Percentiles rank a stretch among this genome's conserved stretches.
Conservation (phyloP, 2,797 vertebrate genomes). For the Peromyscus eremicus region DNA sequence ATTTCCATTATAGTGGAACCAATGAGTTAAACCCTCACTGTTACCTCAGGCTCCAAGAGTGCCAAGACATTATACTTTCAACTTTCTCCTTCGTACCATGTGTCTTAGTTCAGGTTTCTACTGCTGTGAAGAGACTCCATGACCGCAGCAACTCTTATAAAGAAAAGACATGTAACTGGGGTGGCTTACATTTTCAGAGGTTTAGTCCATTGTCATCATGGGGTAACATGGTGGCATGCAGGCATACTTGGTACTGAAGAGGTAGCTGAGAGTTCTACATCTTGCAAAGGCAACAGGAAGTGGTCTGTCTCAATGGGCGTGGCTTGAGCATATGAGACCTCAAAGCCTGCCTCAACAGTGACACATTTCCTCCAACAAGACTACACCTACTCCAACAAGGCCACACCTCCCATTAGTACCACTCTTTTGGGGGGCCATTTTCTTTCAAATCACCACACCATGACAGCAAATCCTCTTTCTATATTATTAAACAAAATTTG, state of each 20-base stretch:
- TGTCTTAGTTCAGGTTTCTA: background rate
- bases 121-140: background rate
- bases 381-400: background rate
- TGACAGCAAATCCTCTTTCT: background rate
- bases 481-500: background rate
- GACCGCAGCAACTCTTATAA: background rate
- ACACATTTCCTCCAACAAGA: background rate
- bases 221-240: background rate
- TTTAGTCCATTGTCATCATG: background rate
- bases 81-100: background rate
- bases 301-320: background rate
- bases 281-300: background rate
- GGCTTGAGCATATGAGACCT: background rate
- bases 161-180: background rate
- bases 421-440: background rate
- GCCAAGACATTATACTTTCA: background rate
- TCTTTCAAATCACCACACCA: background rate
- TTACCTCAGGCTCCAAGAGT: slow-evolving; percentile 34
- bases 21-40: slow-evolving; percentile 7
- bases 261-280: background rate
- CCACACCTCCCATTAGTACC: background rate
- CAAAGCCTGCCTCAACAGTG: background rate
- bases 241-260: background rate
- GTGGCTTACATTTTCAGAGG: background rate
- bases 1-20: background rate